Conservation (phyloP, 1,140 invertebrate species). For the Mactra quadrangularis region DNA sequence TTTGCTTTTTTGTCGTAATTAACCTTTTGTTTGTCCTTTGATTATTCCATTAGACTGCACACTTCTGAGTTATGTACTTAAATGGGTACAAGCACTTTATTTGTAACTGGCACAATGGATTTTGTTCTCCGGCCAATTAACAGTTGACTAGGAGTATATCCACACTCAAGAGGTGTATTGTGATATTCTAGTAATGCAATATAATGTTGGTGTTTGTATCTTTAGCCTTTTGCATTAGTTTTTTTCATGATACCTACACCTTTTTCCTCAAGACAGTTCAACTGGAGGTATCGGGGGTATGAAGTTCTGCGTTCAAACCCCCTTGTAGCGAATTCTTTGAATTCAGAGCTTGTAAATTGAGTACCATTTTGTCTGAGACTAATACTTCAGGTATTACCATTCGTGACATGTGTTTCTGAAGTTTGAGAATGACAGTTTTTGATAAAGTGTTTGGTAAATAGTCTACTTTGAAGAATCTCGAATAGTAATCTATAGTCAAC, state of each 20-base stretch:
- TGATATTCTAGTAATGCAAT: conserved; percentile 20
- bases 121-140: too few species aligned
- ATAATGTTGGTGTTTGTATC: background rate
- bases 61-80: background rate
- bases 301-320: conserved; percentile 16
- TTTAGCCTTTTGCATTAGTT: conserved; percentile 14
- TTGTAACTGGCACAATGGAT: background rate
- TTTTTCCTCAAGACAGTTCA: conserved; percentile 11
- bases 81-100: background rate
- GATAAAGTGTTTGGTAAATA: background rate
- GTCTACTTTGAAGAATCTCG: conserved; percentile 8
- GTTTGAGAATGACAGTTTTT: background rate
- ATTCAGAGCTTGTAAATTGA: background rate
- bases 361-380: too few species aligned
- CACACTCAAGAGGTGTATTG: conserved; percentile 12
- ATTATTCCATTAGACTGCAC: background rate
- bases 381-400: too few species aligned
- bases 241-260: conserved; percentile 23
- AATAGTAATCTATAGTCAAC: background rate
- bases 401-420: background rate
- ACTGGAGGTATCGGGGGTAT: background rate
- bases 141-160: conserved; percentile 16
- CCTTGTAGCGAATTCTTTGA: conserved; percentile 4
- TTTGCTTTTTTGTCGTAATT: background rate
- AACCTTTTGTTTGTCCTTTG: background rate